A percentile compares a stretch with the other conserved stretches of the same genome.
phyloP scores from a whole-genome alignment of 1,140 invertebrate species.

The Adelges cooleyi region DNA sequence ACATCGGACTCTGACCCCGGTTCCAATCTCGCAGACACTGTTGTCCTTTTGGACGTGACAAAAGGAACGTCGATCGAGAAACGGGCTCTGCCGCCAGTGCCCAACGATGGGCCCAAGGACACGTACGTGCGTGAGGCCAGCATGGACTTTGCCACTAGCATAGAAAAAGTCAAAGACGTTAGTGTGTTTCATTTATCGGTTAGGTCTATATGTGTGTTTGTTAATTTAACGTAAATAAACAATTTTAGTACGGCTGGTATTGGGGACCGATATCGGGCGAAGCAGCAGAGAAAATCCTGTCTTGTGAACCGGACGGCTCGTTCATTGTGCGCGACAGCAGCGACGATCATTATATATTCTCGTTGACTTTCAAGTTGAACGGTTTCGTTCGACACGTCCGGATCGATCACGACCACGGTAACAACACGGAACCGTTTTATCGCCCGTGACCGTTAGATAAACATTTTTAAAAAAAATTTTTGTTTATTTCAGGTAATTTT shows the following conservation, averaged over 20 bases:
- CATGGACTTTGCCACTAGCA: conserved; percentile 79
- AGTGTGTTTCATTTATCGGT: conserved; percentile 39
- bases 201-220: neutral
- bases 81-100: conserved; percentile 68
- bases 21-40: conserved; percentile 33
- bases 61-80: conserved; percentile 44
- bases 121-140: conserved; percentile 40
- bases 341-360: conserved; percentile 95
- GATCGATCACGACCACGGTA: conserved; percentile 96
- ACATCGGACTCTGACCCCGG: conserved; percentile 42
- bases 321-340: conserved; percentile 96
- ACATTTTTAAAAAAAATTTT: neutral
- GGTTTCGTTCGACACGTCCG: conserved; percentile 84
- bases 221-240: conserved; percentile 19
- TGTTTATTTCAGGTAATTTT: conserved; percentile 68
- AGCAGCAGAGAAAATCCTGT: conserved; percentile 83
- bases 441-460: no score
- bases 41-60: conserved; percentile 32
- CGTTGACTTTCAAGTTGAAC: conserved; percentile 88
- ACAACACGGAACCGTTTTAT: conserved; percentile 34
- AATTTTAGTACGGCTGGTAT: conserved; percentile 87
- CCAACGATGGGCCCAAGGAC: conserved; percentile 35
- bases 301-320: conserved; percentile 85
- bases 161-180: conserved; percentile 88
- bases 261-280: conserved; percentile 94